A percentile compares a stretch with the other conserved stretches of the same genome.
Conservation (phyloP, 2,888 invertebrate genomes). For the Eurytoma californica region DNA sequence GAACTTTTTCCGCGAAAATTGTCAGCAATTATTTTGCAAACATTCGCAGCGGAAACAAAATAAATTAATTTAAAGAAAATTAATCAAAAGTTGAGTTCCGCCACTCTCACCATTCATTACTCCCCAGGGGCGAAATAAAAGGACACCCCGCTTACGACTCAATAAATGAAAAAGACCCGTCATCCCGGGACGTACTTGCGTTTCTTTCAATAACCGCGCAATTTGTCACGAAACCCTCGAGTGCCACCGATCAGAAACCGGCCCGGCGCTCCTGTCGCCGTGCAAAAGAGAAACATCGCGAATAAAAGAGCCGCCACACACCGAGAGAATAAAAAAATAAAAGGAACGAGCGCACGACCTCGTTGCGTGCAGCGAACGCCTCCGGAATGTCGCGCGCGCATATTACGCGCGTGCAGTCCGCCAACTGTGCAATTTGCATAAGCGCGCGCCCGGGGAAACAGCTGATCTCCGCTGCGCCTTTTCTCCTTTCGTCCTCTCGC, state of each 20-base stretch:
- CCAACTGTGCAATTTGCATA: slow-evolving; percentile 25
- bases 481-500: slow-evolving; percentile 5
- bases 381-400: neutral
- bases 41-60: no score
- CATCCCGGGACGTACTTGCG: neutral
- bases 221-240: slow-evolving; percentile 21
- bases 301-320: slow-evolving; percentile 1
- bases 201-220: slow-evolving; percentile 21
- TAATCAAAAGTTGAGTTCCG: no score
- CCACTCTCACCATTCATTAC: no score
- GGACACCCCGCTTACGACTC: neutral
- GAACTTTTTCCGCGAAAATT: no score
- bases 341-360: slow-evolving; percentile 19
- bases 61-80: no score
- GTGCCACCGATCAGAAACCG: neutral
- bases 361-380: slow-evolving; percentile 24
- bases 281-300: neutral
- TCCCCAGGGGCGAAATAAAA: no score
- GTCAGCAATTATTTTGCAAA: no score
- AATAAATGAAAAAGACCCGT: slow-evolving; percentile 1
- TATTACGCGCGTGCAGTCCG: neutral
- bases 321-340: neutral
- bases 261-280: neutral
- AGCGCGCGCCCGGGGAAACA: neutral
- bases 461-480: slow-evolving; percentile 13